Evolutionary conservation across 2,113 vertebrate genomes (phyloP).

Genomic region (Oostethus manadensis): DNA sequence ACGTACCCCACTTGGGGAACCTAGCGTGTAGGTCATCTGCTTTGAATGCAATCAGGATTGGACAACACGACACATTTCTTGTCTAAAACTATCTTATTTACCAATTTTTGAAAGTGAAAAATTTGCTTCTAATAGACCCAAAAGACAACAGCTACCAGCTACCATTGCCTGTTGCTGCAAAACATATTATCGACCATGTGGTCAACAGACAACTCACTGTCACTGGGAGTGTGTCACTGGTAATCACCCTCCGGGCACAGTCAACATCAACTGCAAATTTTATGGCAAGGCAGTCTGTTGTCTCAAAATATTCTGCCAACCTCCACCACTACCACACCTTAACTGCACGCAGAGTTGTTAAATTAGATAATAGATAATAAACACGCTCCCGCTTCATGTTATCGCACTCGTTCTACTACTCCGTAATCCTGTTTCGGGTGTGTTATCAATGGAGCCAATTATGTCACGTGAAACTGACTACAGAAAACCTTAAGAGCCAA

Average conservation of each 20-base stretch:
- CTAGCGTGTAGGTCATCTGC: not conserved
- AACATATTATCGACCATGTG: too few species aligned
- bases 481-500: not conserved
- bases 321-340: not conserved
- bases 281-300: not conserved
- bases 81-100: not conserved
- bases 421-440: not conserved
- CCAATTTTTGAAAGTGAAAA: too few species aligned
- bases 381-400: too few species aligned
- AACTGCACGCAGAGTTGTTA: not conserved
- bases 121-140: not conserved
- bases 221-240: not conserved
- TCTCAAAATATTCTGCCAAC: not conserved
- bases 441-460: not conserved
- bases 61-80: not conserved
- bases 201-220: too few species aligned
- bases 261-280: slow-evolving; percentile 2
- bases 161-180: not conserved
- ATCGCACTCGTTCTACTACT: not conserved
- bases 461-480: not conserved
- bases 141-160: not conserved
- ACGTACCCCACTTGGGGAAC: too few species aligned
- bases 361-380: not conserved
- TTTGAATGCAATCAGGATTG: not conserved
- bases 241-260: not conserved